These are phyloP conservation scores for Drosophila recens DNA, from an alignment of 2,888 invertebrate genomes.

Conservation along the genomic window DNA sequence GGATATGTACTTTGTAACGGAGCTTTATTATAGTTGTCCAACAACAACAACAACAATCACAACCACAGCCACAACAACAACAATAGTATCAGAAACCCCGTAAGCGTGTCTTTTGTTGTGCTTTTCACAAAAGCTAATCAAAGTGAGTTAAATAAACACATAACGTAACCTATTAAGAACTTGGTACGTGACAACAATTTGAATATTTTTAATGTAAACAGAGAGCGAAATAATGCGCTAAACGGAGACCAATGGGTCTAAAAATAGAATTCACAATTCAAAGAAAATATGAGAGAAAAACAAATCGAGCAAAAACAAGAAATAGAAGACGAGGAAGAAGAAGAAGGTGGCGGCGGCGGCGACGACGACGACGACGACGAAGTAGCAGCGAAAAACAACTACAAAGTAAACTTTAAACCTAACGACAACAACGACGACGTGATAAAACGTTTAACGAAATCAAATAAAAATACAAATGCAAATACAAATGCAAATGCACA, in stretches of 20 bases:
- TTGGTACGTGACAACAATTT: slow-evolving; percentile 80
- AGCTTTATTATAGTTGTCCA: slow-evolving; percentile 12
- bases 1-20: slow-evolving; percentile 39
- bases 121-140: slow-evolving; percentile 73
- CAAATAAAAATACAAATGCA: slow-evolving; percentile 48
- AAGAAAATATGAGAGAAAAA: slow-evolving; percentile 69
- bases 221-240: slow-evolving; percentile 58
- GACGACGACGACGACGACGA: slow-evolving; percentile 27
- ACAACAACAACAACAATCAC: neutral
- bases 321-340: slow-evolving; percentile 23
- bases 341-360: slow-evolving; percentile 26
- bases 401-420: slow-evolving; percentile 57
- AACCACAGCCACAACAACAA: slow-evolving; percentile 4
- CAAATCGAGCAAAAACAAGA: slow-evolving; percentile 63
- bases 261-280: slow-evolving; percentile 72
- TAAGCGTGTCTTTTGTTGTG: slow-evolving; percentile 66
- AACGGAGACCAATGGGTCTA: slow-evolving; percentile 53
- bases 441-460: slow-evolving; percentile 74
- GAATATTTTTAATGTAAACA: slow-evolving; percentile 80
- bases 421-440: slow-evolving; percentile 55
- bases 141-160: slow-evolving; percentile 81
- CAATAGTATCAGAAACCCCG: slow-evolving; percentile 7
- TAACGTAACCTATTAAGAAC: slow-evolving; percentile 81
- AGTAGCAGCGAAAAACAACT: slow-evolving; percentile 36
- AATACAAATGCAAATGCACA: slow-evolving; percentile 42